These are phyloP conservation scores for Rana temporaria DNA, from an alignment of 2,113 vertebrate species.

Conservation along the genomic window DNA sequence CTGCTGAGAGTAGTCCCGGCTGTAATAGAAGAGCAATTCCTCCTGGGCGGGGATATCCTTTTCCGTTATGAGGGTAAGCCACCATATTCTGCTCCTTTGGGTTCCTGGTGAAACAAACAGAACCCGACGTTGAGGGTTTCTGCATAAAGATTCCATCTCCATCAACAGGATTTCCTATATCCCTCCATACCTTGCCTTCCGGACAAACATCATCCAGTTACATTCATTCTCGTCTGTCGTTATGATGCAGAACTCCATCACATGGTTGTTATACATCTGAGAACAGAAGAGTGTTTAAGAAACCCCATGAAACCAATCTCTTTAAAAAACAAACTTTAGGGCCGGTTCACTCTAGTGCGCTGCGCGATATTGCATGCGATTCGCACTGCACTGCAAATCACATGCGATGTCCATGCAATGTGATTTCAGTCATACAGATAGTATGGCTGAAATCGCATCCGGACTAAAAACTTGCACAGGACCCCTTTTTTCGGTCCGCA, in stretches of 20 bases:
- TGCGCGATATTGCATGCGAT: too few species aligned
- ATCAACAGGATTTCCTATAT: neutral
- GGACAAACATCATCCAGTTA: slow-evolving; percentile 99
- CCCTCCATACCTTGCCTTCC: slow-evolving; percentile 85
- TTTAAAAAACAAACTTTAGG: too few species aligned
- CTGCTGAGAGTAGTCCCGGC: slow-evolving; percentile 89
- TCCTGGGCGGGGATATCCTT: slow-evolving; percentile 91
- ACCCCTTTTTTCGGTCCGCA: too few species aligned
- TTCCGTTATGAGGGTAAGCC: slow-evolving; percentile 92
- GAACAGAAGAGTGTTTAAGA: slow-evolving; percentile 36
- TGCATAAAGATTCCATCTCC: slow-evolving; percentile 4
- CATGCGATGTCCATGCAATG: too few species aligned
- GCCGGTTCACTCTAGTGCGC: too few species aligned
- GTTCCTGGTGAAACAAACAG: slow-evolving; percentile 72
- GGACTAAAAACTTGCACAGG: too few species aligned
- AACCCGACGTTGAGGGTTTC: neutral
- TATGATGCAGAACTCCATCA: slow-evolving; percentile 89
- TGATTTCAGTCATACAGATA: too few species aligned
- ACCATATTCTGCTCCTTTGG: slow-evolving; percentile 95
- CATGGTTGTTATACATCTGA: slow-evolving; percentile 90
- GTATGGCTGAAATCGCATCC: too few species aligned
- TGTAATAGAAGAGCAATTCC: slow-evolving; percentile 93
- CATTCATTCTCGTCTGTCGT: slow-evolving; percentile 94
- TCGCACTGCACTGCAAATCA: too few species aligned
- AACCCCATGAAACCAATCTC: slow-evolving; percentile 16